These are phyloP conservation scores for Orthonychiurus folsomi DNA, from an alignment of 2,888 invertebrate species.

Conservation along the genomic window DNA sequence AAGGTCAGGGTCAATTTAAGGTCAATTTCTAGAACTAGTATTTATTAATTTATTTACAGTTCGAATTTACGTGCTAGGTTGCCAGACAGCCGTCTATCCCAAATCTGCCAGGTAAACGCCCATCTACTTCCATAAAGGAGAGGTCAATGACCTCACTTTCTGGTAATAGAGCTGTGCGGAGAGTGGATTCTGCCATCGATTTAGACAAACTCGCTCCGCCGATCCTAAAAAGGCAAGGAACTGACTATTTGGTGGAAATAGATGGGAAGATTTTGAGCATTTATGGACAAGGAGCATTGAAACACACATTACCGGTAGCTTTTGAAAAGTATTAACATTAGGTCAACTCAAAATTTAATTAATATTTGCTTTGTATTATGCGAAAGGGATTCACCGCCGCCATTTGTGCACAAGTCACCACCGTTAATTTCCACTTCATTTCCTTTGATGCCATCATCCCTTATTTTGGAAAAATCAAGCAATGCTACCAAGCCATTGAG, in stretches of 20 bases:
- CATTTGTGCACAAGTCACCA: constrained; percentile 53
- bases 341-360: neutral
- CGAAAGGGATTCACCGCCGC: constrained; percentile 32
- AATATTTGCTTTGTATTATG: constrained; percentile 5
- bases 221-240: constrained; percentile 50
- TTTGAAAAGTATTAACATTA: neutral
- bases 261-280: constrained; percentile 71
- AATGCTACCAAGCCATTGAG: constrained; percentile 70
- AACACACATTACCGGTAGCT: constrained; percentile 17
- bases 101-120: neutral
- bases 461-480: constrained; percentile 63
- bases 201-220: constrained; percentile 1
- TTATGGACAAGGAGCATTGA: constrained; percentile 75
- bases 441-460: constrained; percentile 72
- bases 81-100: too few relatives aligned
- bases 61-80: too few relatives aligned
- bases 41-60: too few relatives aligned
- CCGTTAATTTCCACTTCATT: constrained; percentile 78
- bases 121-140: constrained; percentile 3
- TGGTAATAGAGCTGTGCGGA: neutral
- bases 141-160: constrained; percentile 1
- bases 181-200: neutral
- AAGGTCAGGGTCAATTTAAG: neutral
- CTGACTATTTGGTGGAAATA: constrained; percentile 83
- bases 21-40: neutral